Evolutionary conservation across 2,888 invertebrate species (phyloP), one percentile per base, ranked within the genome.

Genomic region (Lysandra coridon): DNA sequence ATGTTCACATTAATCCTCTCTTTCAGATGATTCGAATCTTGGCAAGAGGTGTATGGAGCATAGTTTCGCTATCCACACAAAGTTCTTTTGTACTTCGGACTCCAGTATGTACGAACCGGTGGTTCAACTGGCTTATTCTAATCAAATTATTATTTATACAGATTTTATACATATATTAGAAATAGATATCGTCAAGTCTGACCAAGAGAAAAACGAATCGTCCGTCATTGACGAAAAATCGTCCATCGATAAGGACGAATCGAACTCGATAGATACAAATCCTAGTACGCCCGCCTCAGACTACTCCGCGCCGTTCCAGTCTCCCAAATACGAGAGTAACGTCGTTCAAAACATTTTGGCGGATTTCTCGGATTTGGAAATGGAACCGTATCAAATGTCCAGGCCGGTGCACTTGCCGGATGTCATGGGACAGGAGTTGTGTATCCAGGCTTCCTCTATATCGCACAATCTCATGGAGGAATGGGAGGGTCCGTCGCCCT

Each of bases 61-160:
- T 89, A 98, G 98, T 87, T 96, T 98, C 84, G 98, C 98, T 76
- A 96, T 99, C 83, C 98, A 99, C 91, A 98, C 98, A 84, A 98
- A 97, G 88, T 98, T 98, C 89, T 98, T 98, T 87, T 97, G 98
- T 84, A 97, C 98, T n/a, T 96, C 97, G 74, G 98, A 98, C 78
- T 97, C 97, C 85, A 98, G 98, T 44, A 95, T 96, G 89, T 97
- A 97, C 85, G 96, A 96, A 84, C 96, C 97, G 0, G 95, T 95
- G 10, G 95, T 96, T 4, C 96, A 96, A 86, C 91, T 97, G 76
- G 96, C 96, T 10, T 96, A 96, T 85, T 96, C 96, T 78, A 96
- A 96, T 84, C 96, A 97, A 84, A 97, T 98, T 80, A 96, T 98
- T 76, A 96, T 98, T 78, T 98, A 98, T 88, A 97, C 98, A 1